Conservation (phyloP, 1,140 invertebrate species). For the Mylabris phalerata region DNA sequence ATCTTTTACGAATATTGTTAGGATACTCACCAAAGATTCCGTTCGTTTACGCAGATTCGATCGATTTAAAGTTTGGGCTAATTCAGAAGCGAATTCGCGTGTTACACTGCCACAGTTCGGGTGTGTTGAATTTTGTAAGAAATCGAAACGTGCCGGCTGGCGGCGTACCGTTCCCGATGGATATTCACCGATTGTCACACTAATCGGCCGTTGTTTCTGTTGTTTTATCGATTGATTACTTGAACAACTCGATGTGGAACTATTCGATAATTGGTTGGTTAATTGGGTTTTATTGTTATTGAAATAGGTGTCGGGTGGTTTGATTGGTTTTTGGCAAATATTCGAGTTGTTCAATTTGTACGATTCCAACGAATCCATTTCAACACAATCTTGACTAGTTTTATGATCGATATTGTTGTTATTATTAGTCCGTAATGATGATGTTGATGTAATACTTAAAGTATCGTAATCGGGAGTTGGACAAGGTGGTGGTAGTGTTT, state of each 20-base stretch:
- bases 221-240: slow-evolving; percentile 12
- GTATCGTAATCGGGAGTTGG: slow-evolving; percentile 59
- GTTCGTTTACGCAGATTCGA: slow-evolving; percentile 64
- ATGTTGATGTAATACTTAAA: slow-evolving; percentile 34
- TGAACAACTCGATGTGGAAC: slow-evolving; percentile 12
- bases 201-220: slow-evolving; percentile 33
- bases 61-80: slow-evolving; percentile 62
- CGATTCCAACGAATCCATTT: slow-evolving; percentile 63
- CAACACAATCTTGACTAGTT: slow-evolving; percentile 3
- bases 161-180: slow-evolving; percentile 48
- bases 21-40: slow-evolving; percentile 51
- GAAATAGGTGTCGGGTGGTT: slow-evolving; percentile 62
- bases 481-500: slow-evolving; percentile 44
- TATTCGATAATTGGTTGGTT: slow-evolving; percentile 12
- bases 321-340: slow-evolving; percentile 45
- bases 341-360: slow-evolving; percentile 59
- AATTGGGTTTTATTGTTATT: slow-evolving; percentile 32
- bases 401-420: slow-evolving; percentile 6
- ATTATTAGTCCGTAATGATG: slow-evolving; percentile 17
- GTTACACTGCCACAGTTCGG: slow-evolving; percentile 43
- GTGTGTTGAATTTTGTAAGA: slow-evolving; percentile 45
- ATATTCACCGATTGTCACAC: slow-evolving; percentile 64
- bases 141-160: slow-evolving; percentile 60
- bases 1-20: not conserved
- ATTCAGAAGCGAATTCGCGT: slow-evolving; percentile 62